Percentiles rank a stretch among this genome's conserved stretches.
phyloP scores from a whole-genome alignment of 2,113 vertebrate species.

The Ammospiza caudacuta region DNA sequence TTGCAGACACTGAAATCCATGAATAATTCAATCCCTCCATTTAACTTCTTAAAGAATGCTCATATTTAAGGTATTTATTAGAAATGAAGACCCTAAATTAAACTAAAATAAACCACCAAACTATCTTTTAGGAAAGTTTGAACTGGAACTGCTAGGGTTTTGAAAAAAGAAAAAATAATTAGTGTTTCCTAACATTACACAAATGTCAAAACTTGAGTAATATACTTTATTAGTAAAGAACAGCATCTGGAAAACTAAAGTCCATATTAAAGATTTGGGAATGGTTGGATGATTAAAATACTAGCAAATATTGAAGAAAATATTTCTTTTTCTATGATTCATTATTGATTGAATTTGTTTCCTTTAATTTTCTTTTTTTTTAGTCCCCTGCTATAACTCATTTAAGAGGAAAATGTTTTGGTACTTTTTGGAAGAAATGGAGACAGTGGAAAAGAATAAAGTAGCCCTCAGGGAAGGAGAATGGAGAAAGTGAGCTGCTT shows the following conservation, averaged over 20 bases:
- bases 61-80: not conserved
- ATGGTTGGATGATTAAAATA: not conserved
- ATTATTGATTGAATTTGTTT: not conserved
- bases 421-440: not conserved
- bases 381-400: not conserved
- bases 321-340: not conserved
- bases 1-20: not conserved
- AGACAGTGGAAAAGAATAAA: not conserved
- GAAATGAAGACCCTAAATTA: not conserved
- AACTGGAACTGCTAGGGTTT: not conserved
- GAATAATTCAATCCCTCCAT: not conserved
- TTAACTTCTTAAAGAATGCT: not conserved
- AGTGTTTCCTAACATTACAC: not conserved
- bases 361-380: not conserved
- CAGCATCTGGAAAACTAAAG: not conserved
- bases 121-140: not conserved
- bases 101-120: not conserved
- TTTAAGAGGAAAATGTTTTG: slow-evolving; percentile 3
- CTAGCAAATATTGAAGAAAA: not conserved
- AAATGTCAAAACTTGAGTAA: not conserved
- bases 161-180: not conserved
- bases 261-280: not conserved
- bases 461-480: slow-evolving; percentile 48
- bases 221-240: not conserved
- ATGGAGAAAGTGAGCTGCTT: slow-evolving; percentile 13